Evolutionary conservation across 2,113 vertebrate species (phyloP).

Genomic region (Neogale vison): DNA sequence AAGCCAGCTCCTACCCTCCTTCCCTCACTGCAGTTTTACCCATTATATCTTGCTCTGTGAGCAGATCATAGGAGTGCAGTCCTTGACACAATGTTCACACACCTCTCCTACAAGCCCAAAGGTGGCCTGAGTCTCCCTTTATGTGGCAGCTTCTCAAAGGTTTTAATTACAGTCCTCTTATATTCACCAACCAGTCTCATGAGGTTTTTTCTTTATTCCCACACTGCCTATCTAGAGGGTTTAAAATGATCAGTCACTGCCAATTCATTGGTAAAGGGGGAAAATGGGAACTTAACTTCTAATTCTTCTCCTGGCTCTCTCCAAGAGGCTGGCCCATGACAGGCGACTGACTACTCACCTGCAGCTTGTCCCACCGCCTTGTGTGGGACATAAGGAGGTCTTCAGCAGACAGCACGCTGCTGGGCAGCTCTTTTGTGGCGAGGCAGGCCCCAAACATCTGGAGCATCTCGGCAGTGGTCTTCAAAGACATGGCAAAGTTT

Average conservation of each 20-base stretch:
- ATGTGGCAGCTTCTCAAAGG: neutral
- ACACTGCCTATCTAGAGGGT: neutral
- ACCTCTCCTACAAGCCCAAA: neutral
- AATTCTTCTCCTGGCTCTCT: neutral
- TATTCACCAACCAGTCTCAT: neutral
- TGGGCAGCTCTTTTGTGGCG: slow-evolving; percentile 93
- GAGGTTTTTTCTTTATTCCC: neutral
- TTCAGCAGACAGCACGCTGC: slow-evolving; percentile 91
- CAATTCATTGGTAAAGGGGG: neutral
- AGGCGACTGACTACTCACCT: slow-evolving; percentile 83
- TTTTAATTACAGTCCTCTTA: neutral
- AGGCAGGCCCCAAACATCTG: slow-evolving; percentile 93
- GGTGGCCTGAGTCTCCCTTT: neutral
- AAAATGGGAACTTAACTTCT: neutral
- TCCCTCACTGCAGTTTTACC: neutral
- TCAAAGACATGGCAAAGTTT: slow-evolving; percentile 96
- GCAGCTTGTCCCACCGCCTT: slow-evolving; percentile 89
- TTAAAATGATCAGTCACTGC: neutral
- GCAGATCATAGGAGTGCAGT: neutral
- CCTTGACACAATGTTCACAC: neutral
- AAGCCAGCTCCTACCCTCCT: neutral
- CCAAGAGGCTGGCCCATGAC: neutral
- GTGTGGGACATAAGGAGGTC: slow-evolving; percentile 90
- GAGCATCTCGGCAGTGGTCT: slow-evolving; percentile 94
- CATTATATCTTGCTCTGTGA: neutral